These are phyloP conservation scores for Stegastes partitus DNA, from an alignment of 2,113 vertebrate species.

Conservation along the genomic window DNA sequence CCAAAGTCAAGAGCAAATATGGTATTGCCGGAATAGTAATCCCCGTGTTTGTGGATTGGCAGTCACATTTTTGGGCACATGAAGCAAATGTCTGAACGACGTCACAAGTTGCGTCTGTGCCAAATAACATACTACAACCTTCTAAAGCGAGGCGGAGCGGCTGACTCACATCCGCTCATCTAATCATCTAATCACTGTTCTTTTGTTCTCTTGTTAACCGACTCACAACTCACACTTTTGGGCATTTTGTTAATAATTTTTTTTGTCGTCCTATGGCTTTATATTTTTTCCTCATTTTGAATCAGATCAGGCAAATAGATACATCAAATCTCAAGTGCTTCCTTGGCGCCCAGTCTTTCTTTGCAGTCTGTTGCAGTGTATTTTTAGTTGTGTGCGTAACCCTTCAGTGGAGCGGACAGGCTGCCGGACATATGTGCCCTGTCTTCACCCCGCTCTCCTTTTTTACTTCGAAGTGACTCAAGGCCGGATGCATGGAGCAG, in stretches of 20 bases:
- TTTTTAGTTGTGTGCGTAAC: conserved; percentile 63
- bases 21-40: conserved; percentile 55
- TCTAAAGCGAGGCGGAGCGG: conserved; percentile 52
- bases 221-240: conserved; percentile 19
- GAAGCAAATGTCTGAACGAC: conserved; percentile 34
- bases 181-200: conserved; percentile 11
- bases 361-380: conserved; percentile 39
- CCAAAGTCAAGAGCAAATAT: conserved; percentile 61
- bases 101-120: conserved; percentile 65
- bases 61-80: conserved; percentile 51
- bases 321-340: conserved; percentile 12
- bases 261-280: conserved; percentile 16
- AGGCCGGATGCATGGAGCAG: conserved; percentile 16
- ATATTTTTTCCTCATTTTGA: conserved; percentile 17
- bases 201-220: conserved; percentile 52
- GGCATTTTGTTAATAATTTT: not conserved
- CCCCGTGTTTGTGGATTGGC: conserved; percentile 14
- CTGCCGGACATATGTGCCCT: conserved; percentile 58
- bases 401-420: conserved; percentile 32
- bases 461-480: conserved; percentile 49
- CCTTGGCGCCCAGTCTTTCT: conserved; percentile 25
- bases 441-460: conserved; percentile 20
- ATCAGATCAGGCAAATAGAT: conserved; percentile 27
- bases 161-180: conserved; percentile 59
- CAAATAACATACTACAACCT: conserved; percentile 49